phyloP scores from a whole-genome alignment of 1,140 invertebrate genomes.

The Theocolax elegans region DNA sequence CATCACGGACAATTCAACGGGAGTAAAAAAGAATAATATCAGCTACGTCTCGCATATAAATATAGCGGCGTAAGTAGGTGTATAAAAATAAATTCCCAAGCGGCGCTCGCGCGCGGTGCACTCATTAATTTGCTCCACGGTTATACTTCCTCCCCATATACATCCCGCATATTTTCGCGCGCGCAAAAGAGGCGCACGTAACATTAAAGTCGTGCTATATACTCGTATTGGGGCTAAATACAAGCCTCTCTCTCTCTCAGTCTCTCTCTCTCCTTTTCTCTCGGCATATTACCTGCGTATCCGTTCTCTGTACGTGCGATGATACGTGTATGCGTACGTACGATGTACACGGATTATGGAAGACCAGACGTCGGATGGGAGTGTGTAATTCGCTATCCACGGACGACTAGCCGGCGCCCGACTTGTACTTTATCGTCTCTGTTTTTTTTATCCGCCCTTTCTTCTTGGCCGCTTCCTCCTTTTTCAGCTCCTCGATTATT shows the following conservation, averaged over 20 bases:
- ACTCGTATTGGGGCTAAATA: constrained; percentile 34
- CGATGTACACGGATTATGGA: not conserved
- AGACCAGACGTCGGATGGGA: not conserved
- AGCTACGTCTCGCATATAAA: not conserved
- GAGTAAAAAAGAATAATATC: no score
- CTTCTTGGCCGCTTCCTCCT: not conserved
- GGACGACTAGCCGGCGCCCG: constrained; percentile 55
- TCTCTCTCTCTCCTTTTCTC: not conserved
- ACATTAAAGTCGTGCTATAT: constrained; percentile 13
- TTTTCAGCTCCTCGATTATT: no score
- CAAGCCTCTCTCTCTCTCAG: constrained; percentile 5
- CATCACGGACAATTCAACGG: no score
- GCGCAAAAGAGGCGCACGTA: constrained; percentile 4
- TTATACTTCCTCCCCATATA: not conserved
- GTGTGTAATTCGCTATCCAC: constrained; percentile 49
- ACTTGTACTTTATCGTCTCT: no score
- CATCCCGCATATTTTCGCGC: constrained; percentile 12
- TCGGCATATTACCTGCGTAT: not conserved
- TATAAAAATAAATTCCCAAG: constrained; percentile 19
- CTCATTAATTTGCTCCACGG: constrained; percentile 29
- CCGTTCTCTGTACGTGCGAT: not conserved
- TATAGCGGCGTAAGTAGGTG: constrained; percentile 1
- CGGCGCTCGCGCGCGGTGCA: not conserved
- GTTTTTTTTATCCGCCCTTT: constrained; percentile 23
- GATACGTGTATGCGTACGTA: not conserved